Conservation (phyloP, 2,113 vertebrate genomes). For the Larimichthys polyactis region DNA sequence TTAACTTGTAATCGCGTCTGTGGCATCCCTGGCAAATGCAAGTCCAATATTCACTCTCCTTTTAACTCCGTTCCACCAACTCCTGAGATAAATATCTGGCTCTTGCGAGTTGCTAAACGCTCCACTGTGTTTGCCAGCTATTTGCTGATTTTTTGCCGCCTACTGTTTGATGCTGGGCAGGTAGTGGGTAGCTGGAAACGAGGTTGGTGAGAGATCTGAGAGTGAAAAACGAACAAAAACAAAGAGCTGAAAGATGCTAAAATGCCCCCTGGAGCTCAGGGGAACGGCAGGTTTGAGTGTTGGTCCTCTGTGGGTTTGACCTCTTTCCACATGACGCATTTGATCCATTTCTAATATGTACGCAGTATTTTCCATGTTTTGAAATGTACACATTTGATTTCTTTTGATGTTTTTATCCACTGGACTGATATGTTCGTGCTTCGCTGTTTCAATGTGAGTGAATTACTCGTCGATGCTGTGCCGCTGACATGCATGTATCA, state of each 20-base stretch:
- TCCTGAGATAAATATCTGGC: neutral
- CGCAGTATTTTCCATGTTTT: neutral
- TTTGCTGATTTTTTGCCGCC: neutral
- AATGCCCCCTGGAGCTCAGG: neutral
- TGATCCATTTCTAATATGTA: neutral
- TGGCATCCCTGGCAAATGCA: neutral
- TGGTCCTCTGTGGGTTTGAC: neutral
- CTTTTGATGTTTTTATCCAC: no score
- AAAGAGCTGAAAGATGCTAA: conserved; percentile 1
- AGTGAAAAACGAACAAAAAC: neutral
- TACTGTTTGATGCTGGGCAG: neutral
- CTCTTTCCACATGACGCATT: neutral
- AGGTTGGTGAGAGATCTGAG: neutral
- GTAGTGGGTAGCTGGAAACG: neutral
- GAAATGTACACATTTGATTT: neutral
- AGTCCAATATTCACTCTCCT: neutral
- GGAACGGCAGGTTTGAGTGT: neutral
- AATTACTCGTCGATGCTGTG: conserved; percentile 36
- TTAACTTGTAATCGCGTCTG: neutral
- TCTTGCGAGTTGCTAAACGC: neutral
- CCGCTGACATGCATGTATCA: conserved; percentile 47
- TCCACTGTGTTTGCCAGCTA: neutral
- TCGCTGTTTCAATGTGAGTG: conserved; percentile 7
- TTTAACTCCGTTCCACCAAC: neutral
- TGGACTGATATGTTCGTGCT: no score